Evolutionary conservation across 2,797 vertebrate genomes (phyloP).

Genomic region (Chelidonichthys spinosus): DNA sequence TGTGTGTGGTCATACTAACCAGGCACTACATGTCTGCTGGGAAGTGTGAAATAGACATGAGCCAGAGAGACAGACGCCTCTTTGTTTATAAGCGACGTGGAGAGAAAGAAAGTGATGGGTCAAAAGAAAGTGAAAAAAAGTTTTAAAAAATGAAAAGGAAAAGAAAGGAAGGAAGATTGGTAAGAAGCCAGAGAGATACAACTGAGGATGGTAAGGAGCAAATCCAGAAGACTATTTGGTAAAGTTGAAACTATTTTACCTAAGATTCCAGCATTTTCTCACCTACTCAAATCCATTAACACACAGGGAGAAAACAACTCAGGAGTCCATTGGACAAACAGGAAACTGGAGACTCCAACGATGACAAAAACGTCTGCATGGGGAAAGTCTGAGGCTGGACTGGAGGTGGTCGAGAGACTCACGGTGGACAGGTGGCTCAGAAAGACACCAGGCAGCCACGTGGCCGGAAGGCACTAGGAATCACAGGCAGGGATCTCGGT

Average conservation of each 20-base stretch:
- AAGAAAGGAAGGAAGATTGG: background rate
- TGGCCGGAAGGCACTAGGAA: no score
- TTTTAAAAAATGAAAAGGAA: background rate
- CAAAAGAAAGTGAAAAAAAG: background rate
- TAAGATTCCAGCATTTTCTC: slow-evolving; percentile 10
- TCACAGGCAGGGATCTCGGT: no score
- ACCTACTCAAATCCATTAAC: background rate
- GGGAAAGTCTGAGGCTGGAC: no score
- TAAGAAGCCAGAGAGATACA: slow-evolving; percentile 2
- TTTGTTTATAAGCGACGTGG: slow-evolving; percentile 32
- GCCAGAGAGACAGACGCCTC: slow-evolving; percentile 27
- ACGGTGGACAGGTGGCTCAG: no score
- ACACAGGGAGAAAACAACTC: no score
- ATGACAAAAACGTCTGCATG: no score
- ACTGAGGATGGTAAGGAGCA: slow-evolving; percentile 17
- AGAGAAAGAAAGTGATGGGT: slow-evolving; percentile 3
- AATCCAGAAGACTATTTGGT: slow-evolving; percentile 5
- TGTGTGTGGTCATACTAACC: slow-evolving; percentile 22
- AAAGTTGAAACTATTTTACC: slow-evolving; percentile 31
- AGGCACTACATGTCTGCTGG: slow-evolving; percentile 34
- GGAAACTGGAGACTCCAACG: no score
- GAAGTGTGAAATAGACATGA: slow-evolving; percentile 45
- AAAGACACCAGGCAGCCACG: no score
- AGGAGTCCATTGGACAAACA: no score
- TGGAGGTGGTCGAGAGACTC: no score